phyloP scores from a whole-genome alignment of 2,888 invertebrate genomes.

The Camptogramma bilineatum region DNA sequence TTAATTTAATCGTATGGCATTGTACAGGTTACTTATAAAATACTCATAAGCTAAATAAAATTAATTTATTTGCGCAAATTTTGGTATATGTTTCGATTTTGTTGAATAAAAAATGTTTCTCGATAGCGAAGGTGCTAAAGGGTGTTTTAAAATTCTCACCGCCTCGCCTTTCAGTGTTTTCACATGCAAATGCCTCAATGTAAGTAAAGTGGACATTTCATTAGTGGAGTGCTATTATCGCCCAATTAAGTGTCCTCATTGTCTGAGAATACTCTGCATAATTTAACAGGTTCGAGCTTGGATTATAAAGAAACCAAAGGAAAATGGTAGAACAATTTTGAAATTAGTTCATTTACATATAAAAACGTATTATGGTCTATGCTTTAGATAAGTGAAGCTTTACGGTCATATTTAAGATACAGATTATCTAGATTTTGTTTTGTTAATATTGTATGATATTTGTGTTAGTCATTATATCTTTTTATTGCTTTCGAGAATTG shows the following conservation, averaged over 20 bases:
- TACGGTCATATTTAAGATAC: too few relatives aligned
- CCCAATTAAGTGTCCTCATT: constrained; percentile 37
- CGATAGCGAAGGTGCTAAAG: not conserved
- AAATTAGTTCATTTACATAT: not conserved
- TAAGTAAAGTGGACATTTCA: constrained; percentile 43
- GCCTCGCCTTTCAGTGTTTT: constrained; percentile 25
- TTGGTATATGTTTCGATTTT: too few relatives aligned
- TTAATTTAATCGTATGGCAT: too few relatives aligned
- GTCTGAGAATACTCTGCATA: constrained; percentile 33
- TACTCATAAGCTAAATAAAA: too few relatives aligned
- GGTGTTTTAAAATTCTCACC: constrained; percentile 10
- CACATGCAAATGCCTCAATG: constrained; percentile 40
- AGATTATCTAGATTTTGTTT: too few relatives aligned
- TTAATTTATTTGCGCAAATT: too few relatives aligned
- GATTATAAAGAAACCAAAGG: constrained; percentile 21
- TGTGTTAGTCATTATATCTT: too few relatives aligned
- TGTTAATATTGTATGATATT: too few relatives aligned
- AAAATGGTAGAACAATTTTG: constrained; percentile 1
- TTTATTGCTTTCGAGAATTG: too few relatives aligned
- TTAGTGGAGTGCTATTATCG: constrained; percentile 41
- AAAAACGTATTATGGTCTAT: not conserved
- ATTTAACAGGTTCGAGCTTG: constrained; percentile 21
- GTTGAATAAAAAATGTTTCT: not conserved
- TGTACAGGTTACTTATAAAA: too few relatives aligned
- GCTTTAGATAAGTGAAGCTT: not conserved